A percentile compares a stretch with the other conserved stretches of the same genome.
Evolutionary conservation across 2,888 invertebrate genomes (phyloP).

Genomic region (Drosophila paranaensis): DNA sequence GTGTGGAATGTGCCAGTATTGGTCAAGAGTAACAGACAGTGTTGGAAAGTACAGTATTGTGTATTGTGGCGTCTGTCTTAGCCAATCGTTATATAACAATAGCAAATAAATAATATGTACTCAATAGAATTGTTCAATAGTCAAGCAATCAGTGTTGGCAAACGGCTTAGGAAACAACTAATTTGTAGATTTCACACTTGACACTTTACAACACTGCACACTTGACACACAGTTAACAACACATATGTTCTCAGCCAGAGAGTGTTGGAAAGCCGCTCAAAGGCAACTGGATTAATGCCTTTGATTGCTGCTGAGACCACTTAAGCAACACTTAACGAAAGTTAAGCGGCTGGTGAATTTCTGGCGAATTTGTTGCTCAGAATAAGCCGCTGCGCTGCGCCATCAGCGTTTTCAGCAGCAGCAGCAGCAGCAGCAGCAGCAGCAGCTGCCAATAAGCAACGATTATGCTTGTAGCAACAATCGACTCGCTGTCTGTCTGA

Average conservation of each 20-base stretch:
- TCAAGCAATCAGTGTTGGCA: too few relatives aligned
- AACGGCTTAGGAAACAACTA: background rate
- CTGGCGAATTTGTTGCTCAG: background rate
- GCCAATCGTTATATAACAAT: too few relatives aligned
- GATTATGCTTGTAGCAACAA: conserved; percentile 78
- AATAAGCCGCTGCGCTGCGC: conserved; percentile 49
- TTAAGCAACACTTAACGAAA: background rate
- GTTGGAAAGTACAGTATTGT: background rate
- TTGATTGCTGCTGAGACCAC: background rate
- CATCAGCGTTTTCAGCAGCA: conserved; percentile 70
- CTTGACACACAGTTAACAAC: background rate
- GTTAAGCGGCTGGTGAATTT: background rate
- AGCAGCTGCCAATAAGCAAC: conserved; percentile 79
- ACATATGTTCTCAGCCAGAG: background rate
- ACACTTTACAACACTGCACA: background rate
- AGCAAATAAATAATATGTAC: too few relatives aligned
- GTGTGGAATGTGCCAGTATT: background rate
- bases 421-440: conserved; percentile 8
- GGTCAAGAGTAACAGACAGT: background rate
- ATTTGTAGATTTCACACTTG: background rate
- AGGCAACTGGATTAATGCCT: background rate
- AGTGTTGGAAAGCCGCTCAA: background rate
- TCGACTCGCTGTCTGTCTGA: conserved; percentile 49
- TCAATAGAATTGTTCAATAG: too few relatives aligned
- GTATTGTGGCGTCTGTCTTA: background rate